phyloP scores from a whole-genome alignment of 2,113 vertebrate genomes.

The Plotosus lineatus region DNA sequence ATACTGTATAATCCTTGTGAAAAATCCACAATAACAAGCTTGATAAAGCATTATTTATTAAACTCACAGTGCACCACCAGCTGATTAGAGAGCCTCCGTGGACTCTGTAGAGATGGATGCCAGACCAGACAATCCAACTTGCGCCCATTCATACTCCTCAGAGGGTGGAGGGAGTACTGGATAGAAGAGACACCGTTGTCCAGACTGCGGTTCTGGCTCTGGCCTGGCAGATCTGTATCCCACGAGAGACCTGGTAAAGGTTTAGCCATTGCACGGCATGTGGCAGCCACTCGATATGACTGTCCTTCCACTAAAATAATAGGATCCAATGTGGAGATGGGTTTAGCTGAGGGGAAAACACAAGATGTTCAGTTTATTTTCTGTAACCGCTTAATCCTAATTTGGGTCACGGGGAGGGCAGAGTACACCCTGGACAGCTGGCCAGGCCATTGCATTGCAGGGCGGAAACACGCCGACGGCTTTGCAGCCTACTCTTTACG shows the following conservation, averaged over 20 bases:
- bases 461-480: no score
- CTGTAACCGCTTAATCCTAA: no score
- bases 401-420: no score
- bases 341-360: slow-evolving; percentile 57
- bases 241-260: slow-evolving; percentile 78
- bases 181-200: slow-evolving; percentile 74
- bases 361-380: no score
- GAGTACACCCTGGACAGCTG: no score
- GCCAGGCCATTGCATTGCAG: no score
- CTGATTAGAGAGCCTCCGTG: slow-evolving; percentile 73
- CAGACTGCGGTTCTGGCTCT: slow-evolving; percentile 60
- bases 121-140: slow-evolving; percentile 85
- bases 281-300: slow-evolving; percentile 72
- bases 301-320: slow-evolving; percentile 77
- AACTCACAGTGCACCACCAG: slow-evolving; percentile 85
- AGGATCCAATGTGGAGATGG: slow-evolving; percentile 68
- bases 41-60: neutral
- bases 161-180: slow-evolving; percentile 81
- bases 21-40: neutral
- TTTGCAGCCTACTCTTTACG: no score
- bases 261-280: slow-evolving; percentile 81
- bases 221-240: slow-evolving; percentile 81
- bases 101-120: slow-evolving; percentile 72
- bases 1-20: neutral
- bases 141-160: slow-evolving; percentile 83